Conservation (phyloP, 1,140 invertebrate genomes). For the Charaxes varanes region DNA sequence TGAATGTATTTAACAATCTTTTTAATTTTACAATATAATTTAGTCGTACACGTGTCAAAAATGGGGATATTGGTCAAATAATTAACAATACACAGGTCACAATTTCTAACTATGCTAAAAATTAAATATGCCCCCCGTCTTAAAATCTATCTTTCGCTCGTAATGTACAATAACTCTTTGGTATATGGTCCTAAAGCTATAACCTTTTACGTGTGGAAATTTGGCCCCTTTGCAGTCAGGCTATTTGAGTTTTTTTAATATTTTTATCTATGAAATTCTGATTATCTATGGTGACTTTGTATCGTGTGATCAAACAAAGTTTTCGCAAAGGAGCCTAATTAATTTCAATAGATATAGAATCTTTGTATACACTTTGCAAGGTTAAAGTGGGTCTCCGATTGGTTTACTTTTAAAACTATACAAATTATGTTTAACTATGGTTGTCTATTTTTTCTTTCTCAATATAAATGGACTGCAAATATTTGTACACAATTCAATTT, state of each 20-base stretch:
- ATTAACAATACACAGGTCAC: slow-evolving; percentile 57
- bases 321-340: slow-evolving; percentile 20
- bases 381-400: slow-evolving; percentile 14
- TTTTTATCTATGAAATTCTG: slow-evolving; percentile 12
- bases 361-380: slow-evolving; percentile 7
- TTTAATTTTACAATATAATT: slow-evolving; percentile 20
- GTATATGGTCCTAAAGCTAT: slow-evolving; percentile 70
- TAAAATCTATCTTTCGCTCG: slow-evolving; percentile 48
- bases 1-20: not conserved
- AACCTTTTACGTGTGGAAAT: slow-evolving; percentile 40
- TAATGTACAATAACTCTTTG: slow-evolving; percentile 72
- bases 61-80: slow-evolving; percentile 60
- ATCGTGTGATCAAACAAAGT: slow-evolving; percentile 2
- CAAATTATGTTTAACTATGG: slow-evolving; percentile 2
- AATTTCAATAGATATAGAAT: slow-evolving; percentile 12
- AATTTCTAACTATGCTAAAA: slow-evolving; percentile 58
- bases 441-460: not conserved
- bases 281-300: slow-evolving; percentile 11
- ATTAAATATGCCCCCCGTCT: slow-evolving; percentile 58
- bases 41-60: slow-evolving; percentile 31
- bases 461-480: slow-evolving; percentile 4
- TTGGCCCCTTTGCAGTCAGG: slow-evolving; percentile 45
- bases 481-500: slow-evolving; percentile 6
- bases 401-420: slow-evolving; percentile 7
- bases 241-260: no score